A percentile compares a stretch with the other conserved stretches of the same genome.
Conservation (phyloP, 2,113 vertebrate genomes). For the Oryzias woworae region DNA sequence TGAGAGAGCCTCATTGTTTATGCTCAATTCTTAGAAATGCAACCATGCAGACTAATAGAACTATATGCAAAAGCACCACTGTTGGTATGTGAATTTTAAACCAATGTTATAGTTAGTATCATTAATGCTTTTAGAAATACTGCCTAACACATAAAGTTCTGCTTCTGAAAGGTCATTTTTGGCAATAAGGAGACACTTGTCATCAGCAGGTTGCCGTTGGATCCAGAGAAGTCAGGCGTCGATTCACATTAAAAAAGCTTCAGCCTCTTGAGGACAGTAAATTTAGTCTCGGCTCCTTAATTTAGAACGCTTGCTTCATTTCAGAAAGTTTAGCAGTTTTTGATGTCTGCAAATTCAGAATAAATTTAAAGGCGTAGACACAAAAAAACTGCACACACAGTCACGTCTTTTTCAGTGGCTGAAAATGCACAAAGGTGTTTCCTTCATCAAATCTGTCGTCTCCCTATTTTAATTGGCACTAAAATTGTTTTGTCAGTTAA, state of each 20-base stretch:
- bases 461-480: too few relatives aligned
- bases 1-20: slow-evolving; percentile 12
- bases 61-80: slow-evolving; percentile 1
- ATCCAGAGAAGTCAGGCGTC: slow-evolving; percentile 53
- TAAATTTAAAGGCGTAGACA: neutral
- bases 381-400: neutral
- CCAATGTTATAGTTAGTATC: too few relatives aligned
- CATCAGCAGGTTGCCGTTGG: slow-evolving; percentile 40
- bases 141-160: neutral
- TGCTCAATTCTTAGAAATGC: slow-evolving; percentile 12
- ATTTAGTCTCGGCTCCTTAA: slow-evolving; percentile 51
- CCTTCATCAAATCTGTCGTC: too few relatives aligned
- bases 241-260: slow-evolving; percentile 60
- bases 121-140: neutral
- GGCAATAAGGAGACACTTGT: slow-evolving; percentile 45
- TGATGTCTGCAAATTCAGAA: slow-evolving; percentile 21
- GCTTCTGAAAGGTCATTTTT: neutral
- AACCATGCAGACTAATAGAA: slow-evolving; percentile 13
- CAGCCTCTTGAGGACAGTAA: slow-evolving; percentile 42
- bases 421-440: too few relatives aligned
- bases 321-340: slow-evolving; percentile 18
- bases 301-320: slow-evolving; percentile 41
- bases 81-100: neutral
- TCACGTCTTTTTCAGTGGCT: too few relatives aligned
- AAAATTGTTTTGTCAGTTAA: too few relatives aligned